Percentiles rank a stretch among this genome's conserved stretches.
Conservation (phyloP, 2,113 vertebrate genomes). For the Chauna torquata region DNA sequence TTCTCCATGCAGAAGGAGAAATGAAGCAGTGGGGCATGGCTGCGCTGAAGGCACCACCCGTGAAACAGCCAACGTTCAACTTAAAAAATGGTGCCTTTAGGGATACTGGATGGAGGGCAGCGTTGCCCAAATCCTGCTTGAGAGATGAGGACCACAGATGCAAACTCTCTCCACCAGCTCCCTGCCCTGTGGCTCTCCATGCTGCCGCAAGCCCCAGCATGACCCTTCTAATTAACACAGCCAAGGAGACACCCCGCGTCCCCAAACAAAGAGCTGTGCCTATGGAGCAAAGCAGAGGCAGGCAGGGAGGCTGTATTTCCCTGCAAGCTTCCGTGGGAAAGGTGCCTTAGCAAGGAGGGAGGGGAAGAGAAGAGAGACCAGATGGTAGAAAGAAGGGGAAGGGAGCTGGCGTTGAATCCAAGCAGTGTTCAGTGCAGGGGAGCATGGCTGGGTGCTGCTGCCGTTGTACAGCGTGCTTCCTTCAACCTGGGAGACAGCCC, state of each 20-base stretch:
- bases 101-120: background rate
- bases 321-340: background rate
- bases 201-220: accelerated
- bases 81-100: background rate
- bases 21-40: background rate
- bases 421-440: background rate
- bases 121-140: background rate
- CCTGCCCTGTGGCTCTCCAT: background rate
- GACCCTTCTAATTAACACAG: background rate
- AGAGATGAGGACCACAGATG: background rate
- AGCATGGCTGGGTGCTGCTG: background rate
- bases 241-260: background rate
- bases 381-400: background rate
- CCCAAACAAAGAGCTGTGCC: background rate
- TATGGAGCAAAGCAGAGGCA: background rate
- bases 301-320: background rate
- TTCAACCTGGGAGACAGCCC: accelerated
- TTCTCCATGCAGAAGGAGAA: background rate
- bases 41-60: background rate
- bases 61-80: background rate
- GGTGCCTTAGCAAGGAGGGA: background rate
- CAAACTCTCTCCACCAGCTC: background rate
- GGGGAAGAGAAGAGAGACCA: background rate
- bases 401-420: background rate
- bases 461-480: no score